Conservation (phyloP, 2,888 invertebrate species). For the Euclidia mi region DNA sequence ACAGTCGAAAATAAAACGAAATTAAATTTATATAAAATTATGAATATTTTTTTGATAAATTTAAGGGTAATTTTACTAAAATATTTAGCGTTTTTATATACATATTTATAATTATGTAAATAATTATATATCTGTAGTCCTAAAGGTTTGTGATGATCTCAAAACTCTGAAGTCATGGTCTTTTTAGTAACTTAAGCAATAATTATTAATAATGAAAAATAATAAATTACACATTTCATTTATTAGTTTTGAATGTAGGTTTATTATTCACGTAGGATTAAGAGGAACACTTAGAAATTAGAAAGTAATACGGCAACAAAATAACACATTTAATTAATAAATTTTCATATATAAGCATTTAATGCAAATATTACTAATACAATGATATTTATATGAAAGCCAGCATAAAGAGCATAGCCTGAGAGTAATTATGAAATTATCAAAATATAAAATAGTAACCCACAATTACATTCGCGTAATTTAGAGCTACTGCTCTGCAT, state of each 20-base stretch:
- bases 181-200: constrained; percentile 35
- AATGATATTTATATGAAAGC: too few species aligned
- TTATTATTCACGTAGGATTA: constrained; percentile 35
- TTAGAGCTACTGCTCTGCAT: too few species aligned
- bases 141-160: constrained; percentile 55
- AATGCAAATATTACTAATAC: too few species aligned
- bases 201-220: not conserved
- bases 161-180: constrained; percentile 45
- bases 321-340: not conserved
- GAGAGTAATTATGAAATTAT: too few species aligned
- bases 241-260: constrained; percentile 36
- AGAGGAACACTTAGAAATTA: not conserved
- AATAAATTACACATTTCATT: not conserved
- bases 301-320: too few species aligned
- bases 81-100: constrained; percentile 23
- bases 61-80: constrained; percentile 16
- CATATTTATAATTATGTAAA: constrained; percentile 43
- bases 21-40: not conserved
- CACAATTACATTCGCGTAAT: too few species aligned
- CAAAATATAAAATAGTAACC: too few species aligned
- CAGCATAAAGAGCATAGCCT: not conserved
- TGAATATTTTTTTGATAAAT: not conserved
- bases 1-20: not conserved
- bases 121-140: constrained; percentile 20
- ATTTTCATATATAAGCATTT: too few species aligned